Conservation (phyloP, 2,797 vertebrate genomes). For the Aratinga solstitialis region DNA sequence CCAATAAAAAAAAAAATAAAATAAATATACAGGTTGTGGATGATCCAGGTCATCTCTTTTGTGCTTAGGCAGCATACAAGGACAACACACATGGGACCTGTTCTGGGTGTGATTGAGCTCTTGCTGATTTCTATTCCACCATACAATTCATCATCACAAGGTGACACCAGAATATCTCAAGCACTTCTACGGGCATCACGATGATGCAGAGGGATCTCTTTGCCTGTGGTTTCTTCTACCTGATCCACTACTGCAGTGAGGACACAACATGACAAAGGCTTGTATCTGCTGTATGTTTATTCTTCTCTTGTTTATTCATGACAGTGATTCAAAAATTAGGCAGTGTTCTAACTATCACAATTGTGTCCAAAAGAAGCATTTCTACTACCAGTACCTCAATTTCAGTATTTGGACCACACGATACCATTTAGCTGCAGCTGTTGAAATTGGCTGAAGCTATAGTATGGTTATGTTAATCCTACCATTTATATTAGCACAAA, state of each 20-base stretch:
- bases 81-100: not conserved
- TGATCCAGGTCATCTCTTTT: not conserved
- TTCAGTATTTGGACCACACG: conserved; percentile 19
- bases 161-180: not conserved
- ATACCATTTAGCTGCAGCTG: conserved; percentile 36
- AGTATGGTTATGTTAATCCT: conserved; percentile 16
- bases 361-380: not conserved
- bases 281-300: not conserved
- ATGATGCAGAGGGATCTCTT: not conserved
- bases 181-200: not conserved
- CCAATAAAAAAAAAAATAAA: not conserved
- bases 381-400: not conserved
- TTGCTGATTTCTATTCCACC: not conserved
- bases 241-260: not conserved
- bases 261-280: not conserved
- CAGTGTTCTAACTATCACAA: not conserved
- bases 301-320: not conserved
- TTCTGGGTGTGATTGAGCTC: not conserved
- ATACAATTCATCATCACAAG: not conserved
- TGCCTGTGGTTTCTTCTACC: not conserved
- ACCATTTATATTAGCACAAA: conserved; percentile 54
- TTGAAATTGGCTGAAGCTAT: conserved; percentile 34
- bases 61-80: not conserved
- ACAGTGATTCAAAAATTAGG: not conserved
- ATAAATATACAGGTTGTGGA: not conserved